Conservation (phyloP, 2,888 invertebrate genomes). For the Synanthedon myopaeformis region DNA sequence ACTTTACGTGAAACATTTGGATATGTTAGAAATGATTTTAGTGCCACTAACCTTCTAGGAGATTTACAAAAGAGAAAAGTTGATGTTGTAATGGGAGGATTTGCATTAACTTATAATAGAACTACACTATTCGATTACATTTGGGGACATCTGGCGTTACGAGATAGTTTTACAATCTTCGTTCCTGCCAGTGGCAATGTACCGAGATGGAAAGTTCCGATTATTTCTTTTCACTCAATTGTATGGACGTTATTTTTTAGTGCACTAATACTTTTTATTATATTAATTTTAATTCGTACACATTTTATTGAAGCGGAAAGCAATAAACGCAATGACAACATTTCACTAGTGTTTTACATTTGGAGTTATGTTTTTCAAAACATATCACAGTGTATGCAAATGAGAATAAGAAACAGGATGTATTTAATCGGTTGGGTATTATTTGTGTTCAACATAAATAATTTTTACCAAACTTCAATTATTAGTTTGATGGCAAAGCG, state of each 20-base stretch:
- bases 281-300: neutral
- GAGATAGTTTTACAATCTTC: constrained; percentile 5
- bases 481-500: constrained; percentile 6
- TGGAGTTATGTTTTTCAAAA: neutral
- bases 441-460: constrained; percentile 8
- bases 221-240: constrained; percentile 4
- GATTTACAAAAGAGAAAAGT: constrained; percentile 4
- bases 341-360: neutral
- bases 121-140: constrained; percentile 5
- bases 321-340: neutral
- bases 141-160: constrained; percentile 3
- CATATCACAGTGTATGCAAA: neutral
- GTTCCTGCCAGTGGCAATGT: constrained; percentile 1
- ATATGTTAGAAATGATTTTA: constrained; percentile 3
- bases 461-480: constrained; percentile 8
- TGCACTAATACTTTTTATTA: constrained; percentile 1
- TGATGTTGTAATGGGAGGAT: constrained; percentile 7
- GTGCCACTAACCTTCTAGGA: constrained; percentile 2
- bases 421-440: constrained; percentile 5
- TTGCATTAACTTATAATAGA: constrained; percentile 3
- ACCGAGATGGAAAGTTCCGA: constrained; percentile 6
- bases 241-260: constrained; percentile 5
- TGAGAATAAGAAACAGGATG: neutral
- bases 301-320: neutral
- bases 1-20: constrained; percentile 3